These are phyloP conservation scores for Drosophila sordidula DNA, from an alignment of 2,888 invertebrate species.

Conservation along the genomic window DNA sequence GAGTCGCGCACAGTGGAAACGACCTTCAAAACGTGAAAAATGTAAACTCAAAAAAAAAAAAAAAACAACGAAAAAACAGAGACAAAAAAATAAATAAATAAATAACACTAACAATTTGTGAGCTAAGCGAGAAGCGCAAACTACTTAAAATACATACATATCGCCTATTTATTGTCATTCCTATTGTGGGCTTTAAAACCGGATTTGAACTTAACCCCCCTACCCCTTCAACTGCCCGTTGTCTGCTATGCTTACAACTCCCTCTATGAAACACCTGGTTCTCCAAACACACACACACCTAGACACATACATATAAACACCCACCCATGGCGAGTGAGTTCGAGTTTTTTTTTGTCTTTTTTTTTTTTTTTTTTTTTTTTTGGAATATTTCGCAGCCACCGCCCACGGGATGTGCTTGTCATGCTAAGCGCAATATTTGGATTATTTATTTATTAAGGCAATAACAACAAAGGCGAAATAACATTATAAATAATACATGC, in stretches of 20 bases:
- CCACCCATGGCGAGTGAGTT: constrained; percentile 42
- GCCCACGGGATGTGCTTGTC: constrained; percentile 63
- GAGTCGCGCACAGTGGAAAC: constrained; percentile 58
- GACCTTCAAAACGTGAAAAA: constrained; percentile 79
- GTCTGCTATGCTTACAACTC: constrained; percentile 31
- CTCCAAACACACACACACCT: neutral
- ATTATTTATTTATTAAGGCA: constrained; percentile 67
- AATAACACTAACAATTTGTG: constrained; percentile 52
- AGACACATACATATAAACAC: constrained; percentile 13
- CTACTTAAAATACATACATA: constrained; percentile 57
- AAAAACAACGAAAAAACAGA: constrained; percentile 9
- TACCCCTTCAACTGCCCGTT: neutral
- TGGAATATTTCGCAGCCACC: constrained; percentile 40
- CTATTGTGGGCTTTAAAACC: constrained; percentile 63
- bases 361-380: constrained; percentile 10
- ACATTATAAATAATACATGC: constrained; percentile 60
- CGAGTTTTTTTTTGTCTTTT: neutral
- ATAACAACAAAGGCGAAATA: constrained; percentile 52
- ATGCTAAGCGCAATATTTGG: constrained; percentile 64
- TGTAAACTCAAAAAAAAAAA: constrained; percentile 60
- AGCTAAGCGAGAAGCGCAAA: constrained; percentile 43
- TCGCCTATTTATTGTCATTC: constrained; percentile 60
- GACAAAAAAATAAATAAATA: constrained; percentile 32
- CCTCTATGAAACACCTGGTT: constrained; percentile 23
- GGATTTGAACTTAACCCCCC: constrained; percentile 37